A percentile compares a stretch with the other conserved stretches of the same genome.
phyloP scores from a whole-genome alignment of 2,797 vertebrate species.

The Trematocara caparti region DNA sequence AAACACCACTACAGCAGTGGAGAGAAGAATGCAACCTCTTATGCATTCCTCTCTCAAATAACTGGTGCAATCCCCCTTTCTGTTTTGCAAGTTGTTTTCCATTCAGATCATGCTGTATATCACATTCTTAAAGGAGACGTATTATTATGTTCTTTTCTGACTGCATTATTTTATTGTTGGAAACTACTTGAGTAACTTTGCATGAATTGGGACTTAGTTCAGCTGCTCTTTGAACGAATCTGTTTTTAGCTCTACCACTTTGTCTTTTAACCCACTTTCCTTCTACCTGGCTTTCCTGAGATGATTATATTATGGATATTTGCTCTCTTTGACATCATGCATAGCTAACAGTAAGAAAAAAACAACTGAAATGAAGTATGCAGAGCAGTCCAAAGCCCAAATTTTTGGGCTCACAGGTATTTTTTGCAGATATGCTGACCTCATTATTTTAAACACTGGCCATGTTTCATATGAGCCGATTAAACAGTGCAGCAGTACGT shows the following conservation, averaged over 20 bases:
- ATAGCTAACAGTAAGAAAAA: neutral
- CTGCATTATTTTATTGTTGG: neutral
- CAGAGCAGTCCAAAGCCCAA: neutral
- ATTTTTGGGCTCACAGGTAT: neutral
- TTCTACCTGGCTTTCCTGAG: neutral
- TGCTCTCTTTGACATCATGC: neutral
- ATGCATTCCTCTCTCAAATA: constrained; percentile 80
- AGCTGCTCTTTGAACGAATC: neutral
- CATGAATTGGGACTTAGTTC: neutral
- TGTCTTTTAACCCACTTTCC: neutral
- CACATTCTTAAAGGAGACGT: neutral
- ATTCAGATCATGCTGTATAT: neutral
- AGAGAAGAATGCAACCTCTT: constrained; percentile 76
- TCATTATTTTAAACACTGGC: neutral
- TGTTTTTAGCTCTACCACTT: neutral
- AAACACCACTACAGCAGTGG: constrained; percentile 45
- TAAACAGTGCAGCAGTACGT: neutral
- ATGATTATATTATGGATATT: neutral
- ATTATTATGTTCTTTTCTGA: neutral
- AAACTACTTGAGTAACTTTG: neutral
- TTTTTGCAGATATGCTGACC: neutral
- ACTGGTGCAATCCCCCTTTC: constrained; percentile 65
- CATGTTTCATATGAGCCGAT: neutral
- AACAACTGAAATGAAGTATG: neutral
- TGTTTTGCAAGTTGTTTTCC: neutral